Evolutionary conservation across 2,888 invertebrate genomes (phyloP).

Genomic region (Oligia latruncula): DNA sequence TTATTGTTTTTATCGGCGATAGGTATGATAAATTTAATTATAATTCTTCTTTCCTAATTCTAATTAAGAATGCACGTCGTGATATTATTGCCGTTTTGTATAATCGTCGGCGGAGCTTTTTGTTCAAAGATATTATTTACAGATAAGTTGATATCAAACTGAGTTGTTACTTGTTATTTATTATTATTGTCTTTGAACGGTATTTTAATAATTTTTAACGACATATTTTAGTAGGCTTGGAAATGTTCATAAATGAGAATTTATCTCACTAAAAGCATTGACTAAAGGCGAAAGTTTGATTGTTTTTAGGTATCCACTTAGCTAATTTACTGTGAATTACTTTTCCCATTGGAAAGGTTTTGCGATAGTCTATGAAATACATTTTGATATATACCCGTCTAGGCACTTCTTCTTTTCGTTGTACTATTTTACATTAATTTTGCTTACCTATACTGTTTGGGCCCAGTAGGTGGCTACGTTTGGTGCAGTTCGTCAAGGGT

Average conservation of each 20-base stretch:
- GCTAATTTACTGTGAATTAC: not conserved
- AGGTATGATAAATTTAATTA: slow-evolving; percentile 55
- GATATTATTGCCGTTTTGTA: slow-evolving; percentile 39
- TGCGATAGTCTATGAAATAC: no score
- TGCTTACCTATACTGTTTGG: no score
- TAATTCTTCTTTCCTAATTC: slow-evolving; percentile 57
- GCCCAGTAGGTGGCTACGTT: no score
- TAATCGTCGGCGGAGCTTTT: slow-evolving; percentile 34
- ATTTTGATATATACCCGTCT: not conserved
- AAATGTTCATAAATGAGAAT: not conserved
- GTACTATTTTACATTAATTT: no score
- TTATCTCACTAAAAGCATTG: not conserved
- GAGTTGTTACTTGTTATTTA: slow-evolving; percentile 40
- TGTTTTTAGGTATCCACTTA: not conserved
- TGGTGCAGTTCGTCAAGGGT: no score
- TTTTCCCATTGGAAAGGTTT: not conserved
- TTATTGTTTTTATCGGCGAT: slow-evolving; percentile 51
- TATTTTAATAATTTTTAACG: slow-evolving; percentile 25
- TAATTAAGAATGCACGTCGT: slow-evolving; percentile 47
- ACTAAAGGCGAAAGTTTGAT: not conserved
- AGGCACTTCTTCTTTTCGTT: no score
- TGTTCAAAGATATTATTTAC: slow-evolving; percentile 42
- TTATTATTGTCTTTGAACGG: slow-evolving; percentile 6
- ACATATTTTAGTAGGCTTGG: not conserved
- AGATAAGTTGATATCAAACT: slow-evolving; percentile 49